Base-by-base conservation (phyloP, 2,797 vertebrate species). In the Scomberomorus guttatus region DNA sequence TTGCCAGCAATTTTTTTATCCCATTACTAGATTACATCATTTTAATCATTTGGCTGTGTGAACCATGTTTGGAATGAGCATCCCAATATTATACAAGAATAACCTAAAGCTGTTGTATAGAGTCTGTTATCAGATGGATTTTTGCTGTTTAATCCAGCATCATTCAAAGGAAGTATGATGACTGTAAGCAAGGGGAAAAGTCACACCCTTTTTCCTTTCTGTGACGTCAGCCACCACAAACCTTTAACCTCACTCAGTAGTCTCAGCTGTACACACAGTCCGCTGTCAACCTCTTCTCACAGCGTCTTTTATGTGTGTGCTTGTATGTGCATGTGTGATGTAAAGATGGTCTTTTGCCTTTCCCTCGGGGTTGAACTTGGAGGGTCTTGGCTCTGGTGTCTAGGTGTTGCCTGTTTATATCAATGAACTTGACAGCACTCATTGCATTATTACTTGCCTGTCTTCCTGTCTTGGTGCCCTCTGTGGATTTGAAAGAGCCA, bases 261-360 rank as follows among this genome's bases (percentile, higher is more conserved):
- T 78, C 90, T 92, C 94, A 95, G 95, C 93, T 95, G 94, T 89
- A 85, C 89, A 90, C 81, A 90, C 87, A 92, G 72, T 84, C 78
- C 87, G 75, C 91, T 90, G 90, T 92, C 87, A 82, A 72, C 77
- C 82, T 88, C 92, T 95, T 95, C 95, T 95, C 94, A 93, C 86
- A 93, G 86, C 78, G 83, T 85, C 60, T 74, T n/a, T 4, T 24
- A 52, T 72, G 29, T 77, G 69, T 61, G 70, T 77, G 71, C 77
- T 24, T 72, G 42, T 29, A 34, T 79, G 88, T 72, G 42, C 27
- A 34, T 79, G 88, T 68, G 62, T 74, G 86, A 75, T 79, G 55
- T 79, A 70, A 79, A 84, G 65, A 74, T 75, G 56, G 63, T 39
- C 20, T 42, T 56, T 61, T 64, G 52, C 51, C 60, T 64, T 57